Conservation (phyloP, 2,797 vertebrate species). For the Lithobates pipiens region DNA sequence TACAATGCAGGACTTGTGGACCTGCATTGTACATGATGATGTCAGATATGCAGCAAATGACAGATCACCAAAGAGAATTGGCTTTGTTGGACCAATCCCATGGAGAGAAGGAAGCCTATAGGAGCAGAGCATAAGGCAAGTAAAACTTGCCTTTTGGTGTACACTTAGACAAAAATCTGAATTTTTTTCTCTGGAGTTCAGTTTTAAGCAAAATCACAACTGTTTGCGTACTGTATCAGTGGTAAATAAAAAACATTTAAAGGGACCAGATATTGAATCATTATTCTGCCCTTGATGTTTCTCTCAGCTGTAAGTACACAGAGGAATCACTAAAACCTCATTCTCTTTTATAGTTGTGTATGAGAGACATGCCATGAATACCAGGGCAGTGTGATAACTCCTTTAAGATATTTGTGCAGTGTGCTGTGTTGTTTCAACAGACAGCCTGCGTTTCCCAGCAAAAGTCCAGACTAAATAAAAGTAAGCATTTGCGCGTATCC, state of each 20-base stretch:
- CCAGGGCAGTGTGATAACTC: slow-evolving; percentile 7
- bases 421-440: not conserved
- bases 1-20: too few relatives aligned
- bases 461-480: slow-evolving; percentile 10
- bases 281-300: not conserved
- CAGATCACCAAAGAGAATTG: too few relatives aligned
- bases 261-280: not conserved
- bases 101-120: too few relatives aligned
- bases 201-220: not conserved
- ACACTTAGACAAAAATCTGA: too few relatives aligned
- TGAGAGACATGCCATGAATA: not conserved
- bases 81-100: too few relatives aligned
- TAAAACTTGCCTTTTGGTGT: too few relatives aligned
- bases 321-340: not conserved
- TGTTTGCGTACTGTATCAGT: not conserved
- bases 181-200: too few relatives aligned
- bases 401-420: not conserved
- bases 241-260: not conserved
- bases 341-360: not conserved
- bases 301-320: not conserved
- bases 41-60: too few relatives aligned
- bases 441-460: not conserved
- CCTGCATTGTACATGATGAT: too few relatives aligned
- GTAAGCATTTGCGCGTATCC: not conserved
- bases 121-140: too few relatives aligned